Evolutionary conservation across 2,113 vertebrate species (phyloP).

Genomic region (Dipodomys ordii): DNA sequence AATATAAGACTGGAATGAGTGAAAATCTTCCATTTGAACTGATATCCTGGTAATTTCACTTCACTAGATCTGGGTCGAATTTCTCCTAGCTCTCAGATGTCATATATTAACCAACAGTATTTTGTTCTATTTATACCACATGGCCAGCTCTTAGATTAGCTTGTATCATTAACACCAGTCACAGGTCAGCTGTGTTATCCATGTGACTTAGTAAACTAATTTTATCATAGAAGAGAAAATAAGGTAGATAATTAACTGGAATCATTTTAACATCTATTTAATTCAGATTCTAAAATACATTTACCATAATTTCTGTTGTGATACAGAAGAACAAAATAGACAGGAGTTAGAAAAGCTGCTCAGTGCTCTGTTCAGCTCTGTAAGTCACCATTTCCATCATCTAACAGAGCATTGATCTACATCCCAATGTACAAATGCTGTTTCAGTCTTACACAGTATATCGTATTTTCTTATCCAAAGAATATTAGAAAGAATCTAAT

Average conservation of each 20-base stretch:
- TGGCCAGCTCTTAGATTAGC: neutral
- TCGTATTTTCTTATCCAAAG: neutral
- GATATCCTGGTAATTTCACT: conserved; percentile 49
- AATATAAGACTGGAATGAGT: conserved; percentile 55
- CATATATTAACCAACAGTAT: conserved; percentile 19
- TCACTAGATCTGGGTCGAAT: conserved; percentile 70
- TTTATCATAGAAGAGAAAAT: conserved; percentile 1
- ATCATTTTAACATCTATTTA: conserved; percentile 9
- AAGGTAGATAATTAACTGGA: neutral
- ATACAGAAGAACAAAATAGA: neutral
- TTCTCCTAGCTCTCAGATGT: conserved; percentile 59
- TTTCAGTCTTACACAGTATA: neutral
- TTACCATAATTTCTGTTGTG: neutral
- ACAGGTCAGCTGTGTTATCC: neutral
- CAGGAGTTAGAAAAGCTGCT: neutral
- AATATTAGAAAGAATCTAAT: neutral
- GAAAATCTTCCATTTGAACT: conserved; percentile 64
- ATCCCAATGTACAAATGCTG: too few species aligned
- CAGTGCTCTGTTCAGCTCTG: too few species aligned
- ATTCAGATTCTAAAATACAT: conserved; percentile 2
- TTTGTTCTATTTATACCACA: neutral
- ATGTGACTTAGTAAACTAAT: neutral
- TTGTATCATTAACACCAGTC: neutral
- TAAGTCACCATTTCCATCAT: neutral
- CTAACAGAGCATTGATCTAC: neutral